Evolutionary conservation across 92 coral and sea anemone species (phyloP).

Genomic region (Actinernus sp.): DNA sequence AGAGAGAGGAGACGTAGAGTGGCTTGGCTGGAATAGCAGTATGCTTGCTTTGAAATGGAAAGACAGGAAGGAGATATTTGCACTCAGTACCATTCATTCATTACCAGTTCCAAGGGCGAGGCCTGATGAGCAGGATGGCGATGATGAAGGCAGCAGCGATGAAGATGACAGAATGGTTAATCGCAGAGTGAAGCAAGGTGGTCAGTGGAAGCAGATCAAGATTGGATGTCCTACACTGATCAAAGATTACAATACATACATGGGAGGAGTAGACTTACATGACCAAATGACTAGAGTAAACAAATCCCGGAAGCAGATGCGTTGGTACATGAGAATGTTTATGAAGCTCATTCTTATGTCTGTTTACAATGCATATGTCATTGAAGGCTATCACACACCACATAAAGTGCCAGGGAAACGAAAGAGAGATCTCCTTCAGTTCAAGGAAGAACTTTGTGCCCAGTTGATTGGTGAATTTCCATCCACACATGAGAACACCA

Average conservation of each 20-base stretch:
- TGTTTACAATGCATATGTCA: conserved; percentile 27
- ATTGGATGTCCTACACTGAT: conserved; percentile 23
- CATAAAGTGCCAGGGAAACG: conserved; percentile 36
- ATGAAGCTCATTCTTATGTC: conserved; percentile 28
- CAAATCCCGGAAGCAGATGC: conserved; percentile 47
- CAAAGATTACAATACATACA: conserved; percentile 53
- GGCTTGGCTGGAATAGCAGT: conserved; percentile 38
- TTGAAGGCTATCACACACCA: conserved; percentile 35
- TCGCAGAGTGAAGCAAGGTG: background rate
- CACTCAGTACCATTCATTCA: conserved; percentile 36
- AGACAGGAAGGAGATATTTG: conserved; percentile 33
- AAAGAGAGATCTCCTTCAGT: conserved; percentile 40
- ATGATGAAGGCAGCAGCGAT: background rate
- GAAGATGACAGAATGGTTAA: background rate
- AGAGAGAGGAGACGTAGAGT: conserved; percentile 35
- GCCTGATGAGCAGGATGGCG: too few species aligned
- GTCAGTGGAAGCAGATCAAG: background rate
- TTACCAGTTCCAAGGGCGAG: too few species aligned
- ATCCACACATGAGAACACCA: conserved; percentile 23
- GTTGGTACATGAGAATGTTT: conserved; percentile 59
- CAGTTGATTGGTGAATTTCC: conserved; percentile 35
- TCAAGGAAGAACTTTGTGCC: conserved; percentile 33
- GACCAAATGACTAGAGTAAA: conserved; percentile 66
- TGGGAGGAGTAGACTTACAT: conserved; percentile 65
- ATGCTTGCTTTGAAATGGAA: conserved; percentile 47